Evolutionary conservation across 2,113 vertebrate genomes (phyloP).

Genomic region (Marmota monax): DNA sequence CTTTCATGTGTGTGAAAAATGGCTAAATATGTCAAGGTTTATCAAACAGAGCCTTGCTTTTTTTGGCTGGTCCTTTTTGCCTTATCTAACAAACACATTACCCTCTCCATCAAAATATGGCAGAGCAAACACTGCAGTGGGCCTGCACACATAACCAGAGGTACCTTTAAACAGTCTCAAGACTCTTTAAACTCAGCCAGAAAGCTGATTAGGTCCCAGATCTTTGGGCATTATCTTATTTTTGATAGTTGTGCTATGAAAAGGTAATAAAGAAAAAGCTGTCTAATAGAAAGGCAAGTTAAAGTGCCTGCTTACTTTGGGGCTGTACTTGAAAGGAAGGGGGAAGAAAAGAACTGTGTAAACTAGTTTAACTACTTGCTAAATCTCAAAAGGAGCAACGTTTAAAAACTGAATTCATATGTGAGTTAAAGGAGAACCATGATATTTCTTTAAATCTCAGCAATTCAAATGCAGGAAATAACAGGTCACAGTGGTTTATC

Average conservation of each 20-base stretch:
- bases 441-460: neutral
- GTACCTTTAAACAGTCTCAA: slow-evolving; percentile 87
- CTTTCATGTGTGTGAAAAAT: slow-evolving; percentile 91
- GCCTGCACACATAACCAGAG: slow-evolving; percentile 87
- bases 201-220: slow-evolving; percentile 89
- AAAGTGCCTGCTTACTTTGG: slow-evolving; percentile 87
- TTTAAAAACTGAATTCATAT: slow-evolving; percentile 35
- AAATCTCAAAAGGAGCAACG: slow-evolving; percentile 82
- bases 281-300: slow-evolving; percentile 83
- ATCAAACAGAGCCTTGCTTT: slow-evolving; percentile 88
- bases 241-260: slow-evolving; percentile 89
- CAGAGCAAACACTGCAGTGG: slow-evolving; percentile 87
- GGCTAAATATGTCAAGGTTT: slow-evolving; percentile 88
- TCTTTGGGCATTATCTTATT: slow-evolving; percentile 90
- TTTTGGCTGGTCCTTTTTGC: slow-evolving; percentile 85
- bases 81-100: slow-evolving; percentile 92
- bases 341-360: slow-evolving; percentile 79
- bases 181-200: slow-evolving; percentile 88
- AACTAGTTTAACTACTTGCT: slow-evolving; percentile 86
- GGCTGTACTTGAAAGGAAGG: slow-evolving; percentile 81
- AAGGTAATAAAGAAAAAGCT: slow-evolving; percentile 88
- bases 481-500: neutral
- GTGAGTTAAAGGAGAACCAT: neutral
- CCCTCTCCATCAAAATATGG: slow-evolving; percentile 89
- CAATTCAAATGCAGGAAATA: neutral